Evolutionary conservation across 2,797 vertebrate species (phyloP), one percentile per base, ranked within the genome.

Genomic region (Pseudomugil gertrudae): DNA sequence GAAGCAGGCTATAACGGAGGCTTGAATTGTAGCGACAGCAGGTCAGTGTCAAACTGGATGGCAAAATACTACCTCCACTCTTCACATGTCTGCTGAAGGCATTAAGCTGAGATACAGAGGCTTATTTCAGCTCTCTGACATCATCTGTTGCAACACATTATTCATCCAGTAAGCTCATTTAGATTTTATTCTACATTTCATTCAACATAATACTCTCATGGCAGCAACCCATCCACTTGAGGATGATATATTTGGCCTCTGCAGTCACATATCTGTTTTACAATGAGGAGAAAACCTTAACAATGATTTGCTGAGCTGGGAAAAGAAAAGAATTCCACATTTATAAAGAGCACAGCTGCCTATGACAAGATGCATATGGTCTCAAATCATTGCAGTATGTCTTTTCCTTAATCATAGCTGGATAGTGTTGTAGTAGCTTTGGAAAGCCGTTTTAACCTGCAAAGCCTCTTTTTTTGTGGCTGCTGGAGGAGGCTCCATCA

Each of bases 291-390:
- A 57, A 62, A 64, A 60, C 58, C 24, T 70, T 53, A 59, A 30
- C 69, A 47, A 59, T 40, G 27, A 13, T 72, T 71, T 63, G 45
- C 54, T 75, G 55, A 69, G 63, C 75, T 54, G 40, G 33, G 72
- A 55, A 30, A 43, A 43, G 7, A 43, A 64, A 23, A 30, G 56
- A 33, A 29, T 63, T 63, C 61, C 73, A 55, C 65, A 63, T 56
- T 84, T 80, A 65, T 69, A 82, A 76, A 79, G 55, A 82, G 59
- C 65, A 67, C 66, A 80, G 80, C 60, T 74, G 60, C 63, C 65
- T 72, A 66, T 83, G 79, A 69, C 62, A 65, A 79, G 76, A 53
- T 10, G 73, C 48, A 62, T 60, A 69, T 71, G 52, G 51, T 68
- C 56, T 68, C 59, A 84, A 88, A 85, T 81, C 77, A 84, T 72